Evolutionary conservation across 2,888 invertebrate genomes (phyloP).

Genomic region (Formica aserva): DNA sequence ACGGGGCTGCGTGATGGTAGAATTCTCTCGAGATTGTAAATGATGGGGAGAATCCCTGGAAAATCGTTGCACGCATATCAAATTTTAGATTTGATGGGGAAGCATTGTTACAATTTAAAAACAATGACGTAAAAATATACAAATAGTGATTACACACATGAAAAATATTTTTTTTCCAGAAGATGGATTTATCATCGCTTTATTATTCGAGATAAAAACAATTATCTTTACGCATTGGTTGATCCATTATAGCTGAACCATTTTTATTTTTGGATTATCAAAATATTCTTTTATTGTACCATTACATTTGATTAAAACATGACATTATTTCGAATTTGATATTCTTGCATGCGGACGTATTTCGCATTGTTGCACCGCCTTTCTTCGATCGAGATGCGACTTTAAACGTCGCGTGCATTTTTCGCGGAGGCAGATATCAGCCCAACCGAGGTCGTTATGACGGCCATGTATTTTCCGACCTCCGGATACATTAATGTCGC

Average conservation of each 20-base stretch:
- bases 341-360: constrained; percentile 2
- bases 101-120: constrained; percentile 1
- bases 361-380: background rate
- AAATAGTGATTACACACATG: background rate
- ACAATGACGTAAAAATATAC: background rate
- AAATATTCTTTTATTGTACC: background rate
- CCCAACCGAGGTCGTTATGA: constrained; percentile 40
- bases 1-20: background rate
- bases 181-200: background rate
- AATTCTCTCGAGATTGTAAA: constrained; percentile 26
- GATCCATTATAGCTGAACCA: background rate
- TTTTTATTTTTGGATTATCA: background rate
- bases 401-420: constrained; percentile 33
- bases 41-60: background rate
- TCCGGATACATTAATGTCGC: constrained; percentile 48
- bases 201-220: constrained; percentile 3
- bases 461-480: constrained; percentile 5
- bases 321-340: background rate
- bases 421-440: constrained; percentile 24
- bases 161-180: background rate
- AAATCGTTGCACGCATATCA: background rate
- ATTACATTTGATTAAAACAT: background rate
- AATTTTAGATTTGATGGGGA: constrained; percentile 5
- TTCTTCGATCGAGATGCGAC: constrained; percentile 14
- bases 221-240: background rate